phyloP scores from a whole-genome alignment of 2,797 vertebrate species.

The Sciurus carolinensis region DNA sequence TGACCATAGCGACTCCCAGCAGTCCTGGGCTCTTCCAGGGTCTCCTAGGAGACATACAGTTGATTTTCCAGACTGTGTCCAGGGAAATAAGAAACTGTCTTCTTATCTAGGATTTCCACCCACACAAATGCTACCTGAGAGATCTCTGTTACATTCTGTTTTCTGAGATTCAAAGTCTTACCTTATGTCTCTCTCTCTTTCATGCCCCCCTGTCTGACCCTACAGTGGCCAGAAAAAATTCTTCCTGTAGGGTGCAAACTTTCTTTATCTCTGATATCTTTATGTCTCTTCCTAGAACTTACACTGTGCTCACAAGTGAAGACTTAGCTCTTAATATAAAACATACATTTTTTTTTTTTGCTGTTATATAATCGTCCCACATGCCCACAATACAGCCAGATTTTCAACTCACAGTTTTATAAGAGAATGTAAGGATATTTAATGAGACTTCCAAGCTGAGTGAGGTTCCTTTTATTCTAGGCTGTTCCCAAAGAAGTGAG shows the following conservation, averaged over 20 bases:
- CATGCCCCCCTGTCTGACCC: neutral
- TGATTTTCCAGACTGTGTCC: neutral
- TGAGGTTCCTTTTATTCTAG: neutral
- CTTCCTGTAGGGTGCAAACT: neutral
- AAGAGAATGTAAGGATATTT: neutral
- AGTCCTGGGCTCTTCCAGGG: neutral
- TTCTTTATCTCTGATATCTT: neutral
- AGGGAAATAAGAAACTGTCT: neutral
- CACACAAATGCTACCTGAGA: neutral
- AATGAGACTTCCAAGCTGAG: neutral
- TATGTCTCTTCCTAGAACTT: neutral
- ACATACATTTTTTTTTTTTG: neutral
- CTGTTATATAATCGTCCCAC: constrained; percentile 41
- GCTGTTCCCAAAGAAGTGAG: neutral
- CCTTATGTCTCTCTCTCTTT: neutral
- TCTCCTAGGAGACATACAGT: neutral
- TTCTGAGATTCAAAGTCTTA: neutral
- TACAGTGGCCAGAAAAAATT: neutral
- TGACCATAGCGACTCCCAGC: neutral
- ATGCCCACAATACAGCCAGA: neutral
- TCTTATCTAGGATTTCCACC: neutral
- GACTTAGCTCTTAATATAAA: constrained; percentile 54
- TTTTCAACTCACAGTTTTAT: neutral
- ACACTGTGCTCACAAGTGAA: constrained; percentile 49
- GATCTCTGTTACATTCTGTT: neutral